Conservation (phyloP, 35 echinoderm and acorn worm species). For the Eucidaris tribuloides region DNA sequence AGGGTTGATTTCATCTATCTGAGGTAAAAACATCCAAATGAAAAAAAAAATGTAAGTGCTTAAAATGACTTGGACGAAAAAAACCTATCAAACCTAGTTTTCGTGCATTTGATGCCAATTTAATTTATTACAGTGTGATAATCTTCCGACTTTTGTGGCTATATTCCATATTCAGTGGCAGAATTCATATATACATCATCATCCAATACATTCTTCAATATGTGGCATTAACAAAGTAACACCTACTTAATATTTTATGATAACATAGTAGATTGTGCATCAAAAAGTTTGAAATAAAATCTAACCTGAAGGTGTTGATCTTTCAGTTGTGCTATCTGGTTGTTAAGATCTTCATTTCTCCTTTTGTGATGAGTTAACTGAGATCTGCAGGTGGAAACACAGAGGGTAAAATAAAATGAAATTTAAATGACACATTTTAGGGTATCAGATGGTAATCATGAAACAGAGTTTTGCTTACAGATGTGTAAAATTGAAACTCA, state of each 20-base stretch:
- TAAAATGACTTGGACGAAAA: no score
- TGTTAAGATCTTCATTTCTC: slow-evolving; percentile 47
- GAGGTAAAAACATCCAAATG: no score
- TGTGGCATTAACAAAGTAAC: neutral
- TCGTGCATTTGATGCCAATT: no score
- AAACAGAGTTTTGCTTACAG: neutral
- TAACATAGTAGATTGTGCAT: no score
- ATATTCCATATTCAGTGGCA: neutral
- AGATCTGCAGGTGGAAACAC: slow-evolving; percentile 21
- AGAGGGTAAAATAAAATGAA: neutral
- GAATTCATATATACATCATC: neutral
- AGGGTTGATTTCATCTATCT: no score
- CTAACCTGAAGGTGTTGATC: slow-evolving; percentile 38
- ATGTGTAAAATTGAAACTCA: neutral
- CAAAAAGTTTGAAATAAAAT: neutral
- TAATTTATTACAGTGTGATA: neutral
- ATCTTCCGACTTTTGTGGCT: neutral
- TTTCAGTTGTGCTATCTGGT: slow-evolving; percentile 41
- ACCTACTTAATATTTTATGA: neutral
- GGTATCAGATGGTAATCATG: neutral
- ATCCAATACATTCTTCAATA: neutral
- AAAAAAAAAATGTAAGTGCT: no score
- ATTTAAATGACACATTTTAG: neutral
- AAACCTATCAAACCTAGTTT: no score
- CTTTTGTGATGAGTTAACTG: slow-evolving; percentile 53